These are phyloP conservation scores for Aphaenogaster ashmeadi DNA, from an alignment of 1,140 invertebrate genomes.

Conservation along the genomic window DNA sequence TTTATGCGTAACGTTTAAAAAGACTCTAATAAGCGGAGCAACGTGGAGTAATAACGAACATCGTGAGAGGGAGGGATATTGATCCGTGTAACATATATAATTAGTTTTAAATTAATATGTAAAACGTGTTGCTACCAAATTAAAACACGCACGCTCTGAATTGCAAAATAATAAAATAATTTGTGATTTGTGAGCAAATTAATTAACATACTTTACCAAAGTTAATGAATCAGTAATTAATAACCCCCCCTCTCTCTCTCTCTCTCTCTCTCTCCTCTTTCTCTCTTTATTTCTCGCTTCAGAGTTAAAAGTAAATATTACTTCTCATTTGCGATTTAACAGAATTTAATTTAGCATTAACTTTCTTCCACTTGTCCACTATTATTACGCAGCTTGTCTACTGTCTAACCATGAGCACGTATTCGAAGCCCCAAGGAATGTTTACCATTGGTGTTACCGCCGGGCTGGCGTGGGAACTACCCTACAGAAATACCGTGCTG, in stretches of 20 bases:
- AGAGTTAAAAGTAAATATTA: not conserved
- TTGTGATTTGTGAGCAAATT: not conserved
- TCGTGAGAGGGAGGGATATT: not conserved
- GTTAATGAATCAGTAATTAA: slow-evolving; percentile 9
- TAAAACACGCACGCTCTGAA: not conserved
- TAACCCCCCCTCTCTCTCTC: not conserved
- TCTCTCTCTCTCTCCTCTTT: not conserved
- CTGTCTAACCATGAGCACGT: slow-evolving; percentile 89
- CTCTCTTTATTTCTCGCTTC: not conserved
- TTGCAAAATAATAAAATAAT: not conserved
- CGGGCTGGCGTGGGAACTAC: slow-evolving; percentile 92
- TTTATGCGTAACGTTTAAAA: slow-evolving; percentile 23
- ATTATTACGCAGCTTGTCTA: slow-evolving; percentile 87
- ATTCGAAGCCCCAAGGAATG: slow-evolving; percentile 88
- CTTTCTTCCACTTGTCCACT: not conserved
- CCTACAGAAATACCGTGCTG: slow-evolving; percentile 85
- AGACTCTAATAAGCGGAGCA: slow-evolving; percentile 27
- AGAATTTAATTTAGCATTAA: slow-evolving; percentile 45
- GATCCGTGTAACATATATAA: not conserved
- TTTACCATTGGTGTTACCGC: slow-evolving; percentile 91
- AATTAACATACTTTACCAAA: slow-evolving; percentile 12
- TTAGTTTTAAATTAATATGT: slow-evolving; percentile 14
- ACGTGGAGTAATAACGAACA: not conserved
- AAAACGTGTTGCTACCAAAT: not conserved
- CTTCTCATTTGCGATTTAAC: not conserved